phyloP scores from a whole-genome alignment of 2,113 vertebrate genomes.

The Carollia perspicillata region DNA sequence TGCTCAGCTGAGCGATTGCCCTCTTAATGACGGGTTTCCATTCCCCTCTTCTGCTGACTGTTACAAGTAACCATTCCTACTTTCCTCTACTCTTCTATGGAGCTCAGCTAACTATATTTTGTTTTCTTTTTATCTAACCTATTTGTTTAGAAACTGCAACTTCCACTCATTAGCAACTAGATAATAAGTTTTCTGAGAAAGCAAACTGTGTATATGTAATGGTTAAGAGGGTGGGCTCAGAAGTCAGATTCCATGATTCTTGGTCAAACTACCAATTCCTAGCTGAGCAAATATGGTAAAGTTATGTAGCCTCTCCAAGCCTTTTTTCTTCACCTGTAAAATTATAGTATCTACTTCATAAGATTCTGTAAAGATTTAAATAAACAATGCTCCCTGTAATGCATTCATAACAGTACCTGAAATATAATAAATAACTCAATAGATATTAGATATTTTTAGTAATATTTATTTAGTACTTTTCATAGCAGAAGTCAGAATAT shows the following conservation, averaged over 20 bases:
- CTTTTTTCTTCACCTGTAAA: background rate
- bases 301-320: background rate
- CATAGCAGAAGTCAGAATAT: background rate
- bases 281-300: background rate
- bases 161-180: background rate
- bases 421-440: background rate
- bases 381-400: background rate
- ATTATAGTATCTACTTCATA: background rate
- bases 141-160: background rate
- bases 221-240: background rate
- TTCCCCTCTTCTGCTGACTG: background rate
- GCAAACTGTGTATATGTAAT: background rate
- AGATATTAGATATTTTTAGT: background rate
- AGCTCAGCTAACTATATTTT: background rate
- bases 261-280: background rate
- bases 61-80: background rate
- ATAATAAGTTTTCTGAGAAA: background rate
- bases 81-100: background rate
- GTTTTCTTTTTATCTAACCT: constrained; percentile 11
- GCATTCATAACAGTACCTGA: background rate
- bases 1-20: background rate
- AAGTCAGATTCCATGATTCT: background rate
- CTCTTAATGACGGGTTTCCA: background rate
- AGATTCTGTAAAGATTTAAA: background rate
- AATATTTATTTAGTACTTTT: background rate